phyloP scores from a whole-genome alignment of 2,888 invertebrate species.

The Biston stratarius region DNA sequence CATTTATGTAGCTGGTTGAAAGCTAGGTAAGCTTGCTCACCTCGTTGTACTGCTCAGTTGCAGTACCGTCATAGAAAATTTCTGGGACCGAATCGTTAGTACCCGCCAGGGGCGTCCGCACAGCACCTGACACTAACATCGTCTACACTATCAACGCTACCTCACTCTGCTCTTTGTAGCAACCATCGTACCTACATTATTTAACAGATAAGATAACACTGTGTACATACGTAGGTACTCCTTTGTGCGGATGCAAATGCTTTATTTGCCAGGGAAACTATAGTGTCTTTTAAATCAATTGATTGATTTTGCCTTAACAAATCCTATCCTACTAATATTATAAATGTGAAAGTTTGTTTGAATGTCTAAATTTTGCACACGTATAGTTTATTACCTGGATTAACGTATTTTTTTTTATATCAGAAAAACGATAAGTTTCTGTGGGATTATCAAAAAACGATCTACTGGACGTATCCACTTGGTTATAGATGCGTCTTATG shows the following conservation, averaged over 20 bases:
- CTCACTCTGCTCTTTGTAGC: constrained; percentile 55
- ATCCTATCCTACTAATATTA: no score
- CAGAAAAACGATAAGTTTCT: no score
- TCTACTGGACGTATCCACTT: no score
- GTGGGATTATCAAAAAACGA: no score
- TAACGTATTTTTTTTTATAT: no score
- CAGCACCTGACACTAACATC: constrained; percentile 78
- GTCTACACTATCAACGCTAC: constrained; percentile 60
- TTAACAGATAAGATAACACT: constrained; percentile 77
- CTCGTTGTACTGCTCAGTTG: constrained; percentile 56
- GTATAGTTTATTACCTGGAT: no score
- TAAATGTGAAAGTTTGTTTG: no score
- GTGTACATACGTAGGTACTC: constrained; percentile 51
- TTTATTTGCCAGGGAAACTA: constrained; percentile 47
- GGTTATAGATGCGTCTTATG: no score
- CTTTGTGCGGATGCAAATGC: constrained; percentile 62
- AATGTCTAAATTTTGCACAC: no score
- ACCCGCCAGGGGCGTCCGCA: constrained; percentile 67
- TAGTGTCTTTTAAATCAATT: constrained; percentile 33
- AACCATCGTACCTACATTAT: constrained; percentile 60
- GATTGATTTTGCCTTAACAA: constrained; percentile 31
- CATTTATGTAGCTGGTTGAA: background rate
- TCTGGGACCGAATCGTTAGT: constrained; percentile 46
- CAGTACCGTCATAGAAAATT: constrained; percentile 46
- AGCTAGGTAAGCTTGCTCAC: constrained; percentile 50